Base-by-base conservation (phyloP, 2,797 vertebrate genomes). In the Nothura maculosa region DNA sequence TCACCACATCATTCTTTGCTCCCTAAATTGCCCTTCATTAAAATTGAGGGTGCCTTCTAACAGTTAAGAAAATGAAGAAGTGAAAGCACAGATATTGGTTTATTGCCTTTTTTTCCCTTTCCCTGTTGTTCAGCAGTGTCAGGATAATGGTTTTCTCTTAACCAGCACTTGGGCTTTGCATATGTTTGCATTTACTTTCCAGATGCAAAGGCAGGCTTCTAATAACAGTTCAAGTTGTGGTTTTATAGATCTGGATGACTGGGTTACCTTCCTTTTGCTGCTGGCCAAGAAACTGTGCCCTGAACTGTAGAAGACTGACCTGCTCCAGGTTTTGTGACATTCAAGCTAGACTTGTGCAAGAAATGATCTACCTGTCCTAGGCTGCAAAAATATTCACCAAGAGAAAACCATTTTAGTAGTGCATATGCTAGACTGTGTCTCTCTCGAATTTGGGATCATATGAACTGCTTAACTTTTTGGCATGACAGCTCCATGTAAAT, bases 111-210 rank as follows among this genome's bases (percentile, higher is more conserved):
- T 73, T 92, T 92, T 94, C 45, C 77, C 77, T 87, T 95, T 77
- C 64, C 27, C 74, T 87, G 73, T 50, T 60, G 28, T 74, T 76
- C 68, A 74, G 45, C 0, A 0, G 76, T 87, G 80, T 92, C 90
- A 83, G 40, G 43, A 87, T 43, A 79, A 61, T 60, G 74, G 74
- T 91, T 95, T 92, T 95, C 89, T 93, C 67, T 90, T 77, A 72
- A 81, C 48, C 61, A 86, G 62, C 57, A 54, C 52, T 85, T 77
- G 64, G 72, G 45, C 64, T 34, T n/a, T 85, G 87, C 91, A 74
- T 81, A 77, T 94, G 92, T 88, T 96, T 93, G 89, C 58, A 86
- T 93, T 96, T 94, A 92, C 77, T 91, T 91, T 96, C 92, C 92
- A 96, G 92, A 96, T 86, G 85, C 80, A 28, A 63, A 93, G 38